These are phyloP conservation scores for Fistularia tabacaria DNA, from an alignment of 2,797 vertebrate genomes.

Conservation along the genomic window DNA sequence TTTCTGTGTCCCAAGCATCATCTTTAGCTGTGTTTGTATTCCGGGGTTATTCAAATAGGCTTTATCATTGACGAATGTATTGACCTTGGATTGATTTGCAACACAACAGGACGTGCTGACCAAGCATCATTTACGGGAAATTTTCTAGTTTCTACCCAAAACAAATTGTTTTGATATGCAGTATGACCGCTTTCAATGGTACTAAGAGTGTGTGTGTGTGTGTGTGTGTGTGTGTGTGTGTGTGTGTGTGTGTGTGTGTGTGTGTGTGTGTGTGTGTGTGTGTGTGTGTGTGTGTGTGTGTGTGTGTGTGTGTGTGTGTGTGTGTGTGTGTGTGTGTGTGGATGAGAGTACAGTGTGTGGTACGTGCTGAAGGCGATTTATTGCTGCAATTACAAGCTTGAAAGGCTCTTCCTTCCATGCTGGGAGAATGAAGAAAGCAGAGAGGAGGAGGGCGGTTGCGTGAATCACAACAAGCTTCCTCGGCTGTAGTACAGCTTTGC, in stretches of 20 bases:
- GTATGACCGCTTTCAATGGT: neutral
- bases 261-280: conserved; percentile 15
- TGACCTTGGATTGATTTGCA: conserved; percentile 33
- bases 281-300: conserved; percentile 11
- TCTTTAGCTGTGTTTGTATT: too few relatives aligned
- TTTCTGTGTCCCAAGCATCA: neutral
- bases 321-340: conserved; percentile 13
- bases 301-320: conserved; percentile 1
- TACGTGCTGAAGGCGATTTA: conserved; percentile 46
- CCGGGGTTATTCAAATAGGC: conserved; percentile 11
- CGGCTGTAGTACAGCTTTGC: conserved; percentile 11
- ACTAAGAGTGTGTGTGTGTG: neutral
- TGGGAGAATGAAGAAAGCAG: conserved; percentile 43
- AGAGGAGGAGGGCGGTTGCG: conserved; percentile 1
- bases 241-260: conserved; percentile 25
- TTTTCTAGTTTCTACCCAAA: conserved; percentile 1
- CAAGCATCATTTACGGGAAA: conserved; percentile 10
- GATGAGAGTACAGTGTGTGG: conserved; percentile 30
- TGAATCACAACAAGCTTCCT: conserved; percentile 25
- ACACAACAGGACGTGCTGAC: conserved; percentile 17
- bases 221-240: conserved; percentile 24
- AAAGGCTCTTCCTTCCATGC: conserved; percentile 46
- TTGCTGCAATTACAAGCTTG: conserved; percentile 63
- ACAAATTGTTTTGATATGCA: conserved; percentile 9
- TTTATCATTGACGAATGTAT: conserved; percentile 24